phyloP scores from a whole-genome alignment of 1,140 invertebrate species.

The Brachionus koreanus region DNA sequence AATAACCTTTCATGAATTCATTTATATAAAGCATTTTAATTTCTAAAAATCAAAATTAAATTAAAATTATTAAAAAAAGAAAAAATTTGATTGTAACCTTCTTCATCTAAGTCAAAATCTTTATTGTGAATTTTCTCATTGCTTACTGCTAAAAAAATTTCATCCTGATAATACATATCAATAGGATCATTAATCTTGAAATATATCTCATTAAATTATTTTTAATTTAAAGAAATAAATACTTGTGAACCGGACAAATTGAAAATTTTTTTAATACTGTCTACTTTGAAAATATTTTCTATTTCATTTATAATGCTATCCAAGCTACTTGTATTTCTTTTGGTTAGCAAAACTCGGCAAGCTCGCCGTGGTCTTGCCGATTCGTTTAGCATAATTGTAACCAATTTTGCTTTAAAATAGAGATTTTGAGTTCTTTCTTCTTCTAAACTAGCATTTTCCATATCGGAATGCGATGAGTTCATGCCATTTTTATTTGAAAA shows the following conservation, averaged over 20 bases:
- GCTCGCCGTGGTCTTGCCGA: neutral
- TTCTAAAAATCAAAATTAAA: conserved; percentile 19
- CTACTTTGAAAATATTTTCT: conserved; percentile 6
- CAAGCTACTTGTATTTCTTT: conserved; percentile 16
- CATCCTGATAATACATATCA: conserved; percentile 27
- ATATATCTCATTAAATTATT: neutral
- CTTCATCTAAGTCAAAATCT: conserved; percentile 4
- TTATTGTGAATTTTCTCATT: conserved; percentile 26
- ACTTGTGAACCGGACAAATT: neutral
- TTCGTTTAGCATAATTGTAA: neutral
- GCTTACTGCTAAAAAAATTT: conserved; percentile 1
- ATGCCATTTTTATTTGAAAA: neutral
- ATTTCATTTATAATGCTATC: conserved; percentile 20
- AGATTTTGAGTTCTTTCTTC: neutral
- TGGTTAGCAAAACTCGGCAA: neutral
- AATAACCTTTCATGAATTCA: conserved; percentile 20
- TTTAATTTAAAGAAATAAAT: neutral
- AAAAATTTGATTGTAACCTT: too few species aligned
- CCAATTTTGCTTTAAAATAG: neutral
- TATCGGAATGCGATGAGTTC: neutral
- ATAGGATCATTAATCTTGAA: conserved; percentile 6
- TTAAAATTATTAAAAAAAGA: too few species aligned
- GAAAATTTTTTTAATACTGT: conserved; percentile 12
- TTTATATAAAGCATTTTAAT: neutral
- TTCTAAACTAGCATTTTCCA: neutral